Evolutionary conservation across 2,797 vertebrate species (phyloP).

Genomic region (Bovichtus variegatus): DNA sequence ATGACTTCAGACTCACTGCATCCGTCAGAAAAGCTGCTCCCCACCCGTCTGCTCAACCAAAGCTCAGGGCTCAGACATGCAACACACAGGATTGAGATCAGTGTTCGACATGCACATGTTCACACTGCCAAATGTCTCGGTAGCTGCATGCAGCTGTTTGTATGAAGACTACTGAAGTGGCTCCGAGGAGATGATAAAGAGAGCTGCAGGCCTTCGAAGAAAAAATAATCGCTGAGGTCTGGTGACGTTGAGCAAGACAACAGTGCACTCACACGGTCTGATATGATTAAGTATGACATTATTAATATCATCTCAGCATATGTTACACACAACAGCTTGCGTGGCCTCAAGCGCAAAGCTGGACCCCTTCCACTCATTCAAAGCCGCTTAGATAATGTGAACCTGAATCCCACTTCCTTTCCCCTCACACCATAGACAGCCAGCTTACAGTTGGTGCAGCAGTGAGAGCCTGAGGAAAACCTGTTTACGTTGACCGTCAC

Average conservation of each 20-base stretch:
- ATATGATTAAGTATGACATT: constrained; percentile 1
- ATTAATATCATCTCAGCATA: constrained; percentile 9
- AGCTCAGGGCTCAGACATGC: constrained; percentile 74
- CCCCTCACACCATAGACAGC: neutral
- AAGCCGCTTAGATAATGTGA: too few relatives aligned
- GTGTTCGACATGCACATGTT: constrained; percentile 59
- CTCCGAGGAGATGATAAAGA: constrained; percentile 51
- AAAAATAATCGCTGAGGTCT: neutral
- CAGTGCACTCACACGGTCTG: neutral
- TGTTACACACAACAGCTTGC: neutral
- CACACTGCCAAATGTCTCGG: constrained; percentile 56
- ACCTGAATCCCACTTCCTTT: neutral
- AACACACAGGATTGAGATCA: constrained; percentile 70
- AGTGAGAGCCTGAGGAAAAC: neutral
- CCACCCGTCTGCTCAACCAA: constrained; percentile 56
- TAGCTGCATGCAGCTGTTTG: constrained; percentile 74
- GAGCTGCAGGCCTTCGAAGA: constrained; percentile 29
- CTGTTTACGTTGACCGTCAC: neutral
- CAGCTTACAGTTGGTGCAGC: neutral
- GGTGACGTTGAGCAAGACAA: constrained; percentile 2
- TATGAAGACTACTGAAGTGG: constrained; percentile 57
- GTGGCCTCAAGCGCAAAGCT: neutral
- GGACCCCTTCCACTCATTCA: neutral
- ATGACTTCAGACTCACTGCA: constrained; percentile 78
- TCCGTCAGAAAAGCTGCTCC: constrained; percentile 64